phyloP scores from a whole-genome alignment of 1,140 invertebrate species.

The Drosophila biarmipes region DNA sequence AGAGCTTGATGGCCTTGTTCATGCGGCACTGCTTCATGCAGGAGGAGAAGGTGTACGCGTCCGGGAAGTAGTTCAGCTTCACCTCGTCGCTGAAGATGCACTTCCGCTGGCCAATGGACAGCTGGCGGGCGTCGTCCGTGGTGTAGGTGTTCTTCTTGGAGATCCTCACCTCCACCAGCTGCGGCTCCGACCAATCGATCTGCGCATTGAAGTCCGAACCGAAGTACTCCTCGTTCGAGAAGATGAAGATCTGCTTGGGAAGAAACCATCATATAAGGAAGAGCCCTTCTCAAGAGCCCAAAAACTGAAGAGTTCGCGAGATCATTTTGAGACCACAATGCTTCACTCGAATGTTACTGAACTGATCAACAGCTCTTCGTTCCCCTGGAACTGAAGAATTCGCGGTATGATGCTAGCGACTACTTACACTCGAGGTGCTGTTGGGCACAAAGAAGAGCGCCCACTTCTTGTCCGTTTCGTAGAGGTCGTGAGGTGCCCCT shows the following conservation, averaged over 20 bases:
- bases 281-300: no score
- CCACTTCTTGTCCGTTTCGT: constrained; percentile 84
- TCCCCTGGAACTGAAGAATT: no score
- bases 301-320: not conserved
- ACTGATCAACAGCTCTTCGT: no score
- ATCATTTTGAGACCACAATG: no score
- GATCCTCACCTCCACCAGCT: constrained; percentile 88
- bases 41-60: constrained; percentile 88
- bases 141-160: constrained; percentile 90
- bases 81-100: constrained; percentile 89
- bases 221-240: constrained; percentile 88
- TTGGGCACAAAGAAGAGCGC: constrained; percentile 78
- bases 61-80: constrained; percentile 85
- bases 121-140: constrained; percentile 88
- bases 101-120: constrained; percentile 88
- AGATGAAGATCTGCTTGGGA: constrained; percentile 86
- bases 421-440: constrained; percentile 61
- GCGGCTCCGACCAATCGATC: constrained; percentile 87
- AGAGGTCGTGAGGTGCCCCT: constrained; percentile 74
- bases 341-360: no score
- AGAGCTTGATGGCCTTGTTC: constrained; percentile 86
- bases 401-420: not conserved
- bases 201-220: constrained; percentile 88
- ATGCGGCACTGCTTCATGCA: constrained; percentile 90
- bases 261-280: not conserved